phyloP scores from a whole-genome alignment of 1,140 invertebrate genomes.

The Nebria ingens region DNA sequence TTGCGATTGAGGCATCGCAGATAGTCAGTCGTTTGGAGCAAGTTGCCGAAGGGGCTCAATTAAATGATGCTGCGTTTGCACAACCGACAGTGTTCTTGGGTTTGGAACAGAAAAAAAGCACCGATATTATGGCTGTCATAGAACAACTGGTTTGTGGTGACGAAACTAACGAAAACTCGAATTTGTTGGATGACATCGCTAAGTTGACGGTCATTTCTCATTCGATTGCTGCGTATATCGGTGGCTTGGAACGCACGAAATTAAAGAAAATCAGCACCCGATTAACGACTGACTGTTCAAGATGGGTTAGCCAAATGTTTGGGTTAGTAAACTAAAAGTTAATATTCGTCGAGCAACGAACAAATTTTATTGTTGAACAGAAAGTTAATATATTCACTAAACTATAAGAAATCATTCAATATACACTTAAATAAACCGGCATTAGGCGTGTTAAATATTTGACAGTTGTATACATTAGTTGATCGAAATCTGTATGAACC shows the following conservation, averaged over 20 bases:
- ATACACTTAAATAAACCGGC: too few species aligned
- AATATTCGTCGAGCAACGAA: background rate
- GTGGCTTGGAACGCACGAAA: conserved; percentile 55
- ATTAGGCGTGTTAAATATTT: too few species aligned
- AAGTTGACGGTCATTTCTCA: conserved; percentile 61
- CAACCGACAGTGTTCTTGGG: conserved; percentile 29
- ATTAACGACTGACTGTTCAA: conserved; percentile 61
- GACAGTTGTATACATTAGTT: too few species aligned
- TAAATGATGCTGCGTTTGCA: conserved; percentile 19
- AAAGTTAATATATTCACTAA: too few species aligned
- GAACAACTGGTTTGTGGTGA: conserved; percentile 33
- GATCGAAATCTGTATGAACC: too few species aligned
- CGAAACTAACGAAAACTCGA: conserved; percentile 37
- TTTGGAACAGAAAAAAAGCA: conserved; percentile 25
- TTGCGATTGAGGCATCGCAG: conserved; percentile 34
- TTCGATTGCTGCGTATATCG: conserved; percentile 62
- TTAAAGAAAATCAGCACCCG: conserved; percentile 58
- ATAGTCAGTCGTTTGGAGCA: conserved; percentile 33
- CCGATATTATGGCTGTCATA: conserved; percentile 30
- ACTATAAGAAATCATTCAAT: too few species aligned
- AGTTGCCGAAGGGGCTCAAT: conserved; percentile 24
- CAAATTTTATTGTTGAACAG: too few species aligned
- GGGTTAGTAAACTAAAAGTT: conserved; percentile 43
- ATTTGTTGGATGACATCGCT: conserved; percentile 46
- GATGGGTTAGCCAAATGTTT: conserved; percentile 71